A percentile compares a stretch with the other conserved stretches of the same genome.
Evolutionary conservation across 2,888 invertebrate genomes (phyloP).

Genomic region (Oscheius sp.): DNA sequence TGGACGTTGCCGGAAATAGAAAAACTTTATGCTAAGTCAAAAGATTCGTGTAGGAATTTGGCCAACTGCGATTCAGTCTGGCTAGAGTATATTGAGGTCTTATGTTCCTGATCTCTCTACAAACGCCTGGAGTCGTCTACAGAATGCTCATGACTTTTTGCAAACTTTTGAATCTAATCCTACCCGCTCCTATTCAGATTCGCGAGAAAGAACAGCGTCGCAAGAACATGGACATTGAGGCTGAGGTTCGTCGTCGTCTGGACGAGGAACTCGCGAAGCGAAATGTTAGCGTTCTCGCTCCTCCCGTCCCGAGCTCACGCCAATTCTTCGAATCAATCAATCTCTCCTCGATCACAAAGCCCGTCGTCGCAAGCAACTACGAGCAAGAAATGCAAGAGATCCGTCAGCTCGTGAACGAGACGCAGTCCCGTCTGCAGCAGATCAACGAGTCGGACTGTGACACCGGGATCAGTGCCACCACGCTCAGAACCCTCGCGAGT

Average conservation of each 20-base stretch:
- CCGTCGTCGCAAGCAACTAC: background rate
- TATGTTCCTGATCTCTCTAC: too few relatives aligned
- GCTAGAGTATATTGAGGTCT: too few relatives aligned
- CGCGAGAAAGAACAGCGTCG: constrained; percentile 14
- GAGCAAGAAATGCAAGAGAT: constrained; percentile 30
- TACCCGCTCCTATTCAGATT: constrained; percentile 1
- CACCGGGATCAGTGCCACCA: background rate
- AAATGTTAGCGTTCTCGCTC: background rate
- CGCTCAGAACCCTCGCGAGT: constrained; percentile 6
- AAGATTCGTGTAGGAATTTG: too few relatives aligned
- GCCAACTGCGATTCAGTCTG: too few relatives aligned
- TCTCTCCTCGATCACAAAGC: too few relatives aligned
- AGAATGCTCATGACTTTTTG: background rate
- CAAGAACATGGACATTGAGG: constrained; percentile 22
- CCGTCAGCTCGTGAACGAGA: constrained; percentile 18
- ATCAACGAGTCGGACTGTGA: background rate
- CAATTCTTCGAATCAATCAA: background rate
- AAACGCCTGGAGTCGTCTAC: too few relatives aligned
- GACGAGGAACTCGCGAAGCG: constrained; percentile 24
- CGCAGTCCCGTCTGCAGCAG: constrained; percentile 3
- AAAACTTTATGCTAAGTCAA: too few relatives aligned
- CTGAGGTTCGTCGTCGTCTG: constrained; percentile 21
- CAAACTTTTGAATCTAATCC: background rate
- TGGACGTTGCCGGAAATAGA: too few relatives aligned
- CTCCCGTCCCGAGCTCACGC: background rate